phyloP scores from a whole-genome alignment of 2,797 vertebrate species.

The Paguma larvata region DNA sequence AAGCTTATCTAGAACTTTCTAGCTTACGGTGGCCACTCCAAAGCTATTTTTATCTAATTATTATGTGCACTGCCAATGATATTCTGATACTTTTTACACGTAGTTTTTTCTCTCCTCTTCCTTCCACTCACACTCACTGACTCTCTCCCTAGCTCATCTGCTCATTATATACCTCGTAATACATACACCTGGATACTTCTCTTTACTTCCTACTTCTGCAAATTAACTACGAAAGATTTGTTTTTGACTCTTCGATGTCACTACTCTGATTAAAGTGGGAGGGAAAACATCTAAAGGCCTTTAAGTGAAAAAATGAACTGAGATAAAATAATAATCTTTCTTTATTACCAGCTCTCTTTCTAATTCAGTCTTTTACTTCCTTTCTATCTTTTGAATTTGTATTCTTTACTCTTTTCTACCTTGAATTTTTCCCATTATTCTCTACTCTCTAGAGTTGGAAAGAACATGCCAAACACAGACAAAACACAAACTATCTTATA shows the following conservation, averaged over 20 bases:
- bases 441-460: conserved; percentile 19
- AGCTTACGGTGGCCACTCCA: conserved; percentile 78
- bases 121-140: conserved; percentile 58
- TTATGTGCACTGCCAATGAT: conserved; percentile 70
- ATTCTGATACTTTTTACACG: conserved; percentile 50
- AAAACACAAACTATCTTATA: conserved; percentile 3
- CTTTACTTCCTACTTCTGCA: conserved; percentile 36
- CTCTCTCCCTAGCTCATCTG: conserved; percentile 56
- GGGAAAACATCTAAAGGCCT: conserved; percentile 44
- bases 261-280: conserved; percentile 53
- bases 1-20: conserved; percentile 71
- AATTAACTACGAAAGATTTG: conserved; percentile 63
- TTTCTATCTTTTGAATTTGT: neutral
- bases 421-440: neutral
- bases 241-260: conserved; percentile 50
- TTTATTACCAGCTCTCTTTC: neutral
- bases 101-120: conserved; percentile 72
- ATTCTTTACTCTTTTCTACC: conserved; percentile 13
- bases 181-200: conserved; percentile 11
- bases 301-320: conserved; percentile 22
- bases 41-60: conserved; percentile 82
- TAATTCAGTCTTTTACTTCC: conserved; percentile 16
- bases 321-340: conserved; percentile 18
- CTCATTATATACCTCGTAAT: conserved; percentile 19
- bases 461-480: neutral